Evolutionary conservation across 2,888 invertebrate genomes (phyloP).

Genomic region (Cyclophora punctaria): DNA sequence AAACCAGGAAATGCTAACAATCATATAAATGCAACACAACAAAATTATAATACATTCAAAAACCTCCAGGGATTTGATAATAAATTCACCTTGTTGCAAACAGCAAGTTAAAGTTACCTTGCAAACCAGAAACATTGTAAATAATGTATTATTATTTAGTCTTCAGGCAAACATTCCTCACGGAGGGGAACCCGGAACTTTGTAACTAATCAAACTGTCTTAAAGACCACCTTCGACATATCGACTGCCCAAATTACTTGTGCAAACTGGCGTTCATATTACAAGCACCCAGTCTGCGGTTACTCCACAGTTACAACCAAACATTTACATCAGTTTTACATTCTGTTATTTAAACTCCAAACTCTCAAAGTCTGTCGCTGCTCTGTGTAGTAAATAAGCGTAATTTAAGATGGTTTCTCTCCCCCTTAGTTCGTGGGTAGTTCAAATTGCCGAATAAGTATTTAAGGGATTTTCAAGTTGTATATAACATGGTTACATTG

Average conservation of each 20-base stretch:
- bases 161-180: slow-evolving; percentile 18
- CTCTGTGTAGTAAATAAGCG: slow-evolving; percentile 3
- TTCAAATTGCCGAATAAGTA: slow-evolving; percentile 22
- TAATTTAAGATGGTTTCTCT: slow-evolving; percentile 9
- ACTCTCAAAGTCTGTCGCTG: background rate
- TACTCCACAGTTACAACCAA: slow-evolving; percentile 5
- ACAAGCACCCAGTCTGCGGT: slow-evolving; percentile 14
- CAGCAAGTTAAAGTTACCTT: slow-evolving; percentile 1
- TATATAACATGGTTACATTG: slow-evolving; percentile 13
- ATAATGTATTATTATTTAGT: slow-evolving; percentile 10
- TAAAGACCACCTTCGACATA: slow-evolving; percentile 52
- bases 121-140: slow-evolving; percentile 1
- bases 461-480: slow-evolving; percentile 24
- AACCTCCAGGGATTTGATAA: too few relatives aligned
- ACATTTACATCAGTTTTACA: slow-evolving; percentile 6
- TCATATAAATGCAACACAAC: too few relatives aligned
- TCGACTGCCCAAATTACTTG: slow-evolving; percentile 49
- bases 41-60: too few relatives aligned
- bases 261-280: slow-evolving; percentile 20
- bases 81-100: too few relatives aligned
- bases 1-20: too few relatives aligned
- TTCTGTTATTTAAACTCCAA: slow-evolving; percentile 7
- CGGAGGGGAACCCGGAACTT: slow-evolving; percentile 28
- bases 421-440: slow-evolving; percentile 14
- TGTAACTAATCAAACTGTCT: slow-evolving; percentile 64